Conservation (phyloP, 2,797 vertebrate genomes). For the Anas flavirostris region DNA sequence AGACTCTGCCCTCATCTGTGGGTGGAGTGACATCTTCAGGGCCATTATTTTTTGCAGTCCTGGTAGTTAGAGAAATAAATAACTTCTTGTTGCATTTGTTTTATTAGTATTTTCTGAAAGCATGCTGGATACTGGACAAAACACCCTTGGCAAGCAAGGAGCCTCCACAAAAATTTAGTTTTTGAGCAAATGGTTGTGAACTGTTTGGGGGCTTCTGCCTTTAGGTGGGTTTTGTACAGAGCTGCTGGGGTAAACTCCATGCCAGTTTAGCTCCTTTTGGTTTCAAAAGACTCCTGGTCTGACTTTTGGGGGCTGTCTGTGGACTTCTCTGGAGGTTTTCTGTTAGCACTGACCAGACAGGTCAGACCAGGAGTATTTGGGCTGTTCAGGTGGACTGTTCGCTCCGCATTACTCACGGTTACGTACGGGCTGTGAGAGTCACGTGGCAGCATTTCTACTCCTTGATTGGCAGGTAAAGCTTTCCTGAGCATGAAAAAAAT, state of each 20-base stretch:
- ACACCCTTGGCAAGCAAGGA: neutral
- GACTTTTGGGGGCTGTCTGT: neutral
- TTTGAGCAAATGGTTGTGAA: neutral
- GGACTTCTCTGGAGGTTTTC: neutral
- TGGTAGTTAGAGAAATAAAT: neutral
- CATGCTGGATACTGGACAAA: neutral
- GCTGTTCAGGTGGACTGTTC: neutral
- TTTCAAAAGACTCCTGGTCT: neutral
- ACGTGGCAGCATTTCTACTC: neutral
- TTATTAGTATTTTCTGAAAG: neutral
- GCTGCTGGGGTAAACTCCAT: neutral
- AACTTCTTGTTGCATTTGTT: neutral
- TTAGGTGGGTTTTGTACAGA: neutral
- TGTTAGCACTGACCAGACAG: neutral
- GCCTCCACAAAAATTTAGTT: neutral
- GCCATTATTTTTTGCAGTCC: neutral
- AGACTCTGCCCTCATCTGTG: neutral
- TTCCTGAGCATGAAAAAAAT: neutral
- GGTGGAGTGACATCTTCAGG: neutral
- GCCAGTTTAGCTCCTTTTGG: neutral
- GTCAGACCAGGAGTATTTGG: neutral
- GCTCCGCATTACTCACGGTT: neutral
- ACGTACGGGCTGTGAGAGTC: neutral
- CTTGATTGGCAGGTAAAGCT: neutral
- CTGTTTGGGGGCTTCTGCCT: neutral